Percentiles rank a stretch among this genome's conserved stretches.
These are phyloP conservation scores for Trissoscelio sp. DNA, from an alignment of 2,888 invertebrate species.

Conservation along the genomic window DNA sequence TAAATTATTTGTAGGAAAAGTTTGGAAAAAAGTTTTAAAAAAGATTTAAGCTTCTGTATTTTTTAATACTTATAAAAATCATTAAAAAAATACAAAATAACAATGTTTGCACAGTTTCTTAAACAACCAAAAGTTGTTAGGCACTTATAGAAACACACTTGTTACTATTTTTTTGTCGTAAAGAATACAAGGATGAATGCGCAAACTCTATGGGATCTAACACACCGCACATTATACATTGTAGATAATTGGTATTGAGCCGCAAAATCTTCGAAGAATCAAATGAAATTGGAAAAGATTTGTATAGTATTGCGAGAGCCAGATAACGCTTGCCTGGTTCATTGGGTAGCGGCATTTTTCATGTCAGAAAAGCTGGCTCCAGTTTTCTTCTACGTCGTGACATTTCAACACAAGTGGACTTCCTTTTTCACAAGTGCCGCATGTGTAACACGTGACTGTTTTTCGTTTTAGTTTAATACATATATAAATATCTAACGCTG, in stretches of 20 bases:
- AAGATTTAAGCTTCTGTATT: no score
- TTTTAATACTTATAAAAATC: no score
- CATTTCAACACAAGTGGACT: slow-evolving; percentile 35
- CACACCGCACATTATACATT: slow-evolving; percentile 67
- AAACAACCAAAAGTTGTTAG: background rate
- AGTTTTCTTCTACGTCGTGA: slow-evolving; percentile 14
- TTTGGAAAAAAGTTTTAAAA: no score
- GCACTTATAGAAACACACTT: slow-evolving; percentile 66
- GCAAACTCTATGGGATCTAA: slow-evolving; percentile 45
- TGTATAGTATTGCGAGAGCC: slow-evolving; percentile 41
- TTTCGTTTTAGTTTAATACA: no score
- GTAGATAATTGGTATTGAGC: slow-evolving; percentile 72
- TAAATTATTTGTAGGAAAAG: no score
- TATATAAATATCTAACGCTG: no score
- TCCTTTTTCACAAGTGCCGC: slow-evolving; percentile 36
- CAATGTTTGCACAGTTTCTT: no score
- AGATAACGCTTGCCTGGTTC: slow-evolving; percentile 81
- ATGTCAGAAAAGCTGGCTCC: slow-evolving; percentile 68
- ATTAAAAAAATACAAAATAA: no score
- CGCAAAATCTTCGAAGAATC: slow-evolving; percentile 60
- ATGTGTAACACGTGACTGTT: background rate
- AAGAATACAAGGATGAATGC: slow-evolving; percentile 46
- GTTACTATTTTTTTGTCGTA: slow-evolving; percentile 55
- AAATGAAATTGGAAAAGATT: slow-evolving; percentile 65
- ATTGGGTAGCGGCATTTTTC: slow-evolving; percentile 77